These are phyloP conservation scores for Ditula angustiorana DNA, from an alignment of 2,888 invertebrate species.

Conservation along the genomic window DNA sequence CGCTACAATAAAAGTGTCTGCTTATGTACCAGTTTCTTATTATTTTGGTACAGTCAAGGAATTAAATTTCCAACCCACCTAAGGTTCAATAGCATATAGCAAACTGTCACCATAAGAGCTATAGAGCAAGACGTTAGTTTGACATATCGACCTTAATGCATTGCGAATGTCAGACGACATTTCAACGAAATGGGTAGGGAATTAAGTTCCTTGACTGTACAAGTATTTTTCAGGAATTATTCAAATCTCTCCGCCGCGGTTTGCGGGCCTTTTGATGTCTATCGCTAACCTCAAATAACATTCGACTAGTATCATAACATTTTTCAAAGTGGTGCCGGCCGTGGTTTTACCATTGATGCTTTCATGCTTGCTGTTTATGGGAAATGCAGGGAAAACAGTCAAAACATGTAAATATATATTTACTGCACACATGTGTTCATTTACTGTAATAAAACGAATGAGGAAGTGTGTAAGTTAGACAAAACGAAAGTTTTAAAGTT, in stretches of 20 bases:
- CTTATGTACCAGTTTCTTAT: conserved; percentile 9
- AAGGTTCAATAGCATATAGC: no score
- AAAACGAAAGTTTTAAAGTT: no score
- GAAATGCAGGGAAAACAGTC: background rate
- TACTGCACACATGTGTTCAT: background rate
- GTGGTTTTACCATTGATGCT: conserved; percentile 18
- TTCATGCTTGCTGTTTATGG: conserved; percentile 2
- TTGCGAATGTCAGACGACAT: no score
- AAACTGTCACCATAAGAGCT: no score
- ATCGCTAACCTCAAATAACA: conserved; percentile 37
- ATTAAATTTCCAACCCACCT: no score
- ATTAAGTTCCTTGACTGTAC: no score
- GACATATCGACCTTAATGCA: no score
- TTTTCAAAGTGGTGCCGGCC: conserved; percentile 24
- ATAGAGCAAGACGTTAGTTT: no score
- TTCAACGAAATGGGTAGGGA: no score
- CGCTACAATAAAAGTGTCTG: background rate
- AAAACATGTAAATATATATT: background rate
- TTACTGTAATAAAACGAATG: no score
- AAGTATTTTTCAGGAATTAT: no score
- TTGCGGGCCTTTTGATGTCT: conserved; percentile 35
- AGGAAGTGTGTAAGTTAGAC: background rate
- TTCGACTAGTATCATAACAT: conserved; percentile 34
- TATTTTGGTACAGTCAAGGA: conserved; percentile 24
- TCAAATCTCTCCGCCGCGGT: background rate